Evolutionary conservation across 92 coral and sea anemone species (phyloP), one percentile per base, ranked within the genome.

Genomic region (Bergia puertoricense): DNA sequence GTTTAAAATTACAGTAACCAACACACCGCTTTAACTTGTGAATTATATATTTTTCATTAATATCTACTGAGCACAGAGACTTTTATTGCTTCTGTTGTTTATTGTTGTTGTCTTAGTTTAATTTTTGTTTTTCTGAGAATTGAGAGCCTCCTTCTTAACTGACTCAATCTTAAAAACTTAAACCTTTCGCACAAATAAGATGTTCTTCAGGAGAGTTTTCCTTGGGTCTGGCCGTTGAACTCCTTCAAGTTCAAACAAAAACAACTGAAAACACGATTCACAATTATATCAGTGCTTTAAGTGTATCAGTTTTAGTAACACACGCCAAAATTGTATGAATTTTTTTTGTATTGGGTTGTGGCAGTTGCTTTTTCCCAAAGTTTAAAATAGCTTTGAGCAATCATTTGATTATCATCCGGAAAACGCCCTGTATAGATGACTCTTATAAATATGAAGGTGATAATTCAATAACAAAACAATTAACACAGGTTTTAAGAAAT

Each of bases 381-480:
- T 5, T 56, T 56, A 73, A 73, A 73, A 73, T 73, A 73, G 77
- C 43, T 56, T 38, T 57, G 9, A 80, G 36, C 38, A 62, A 20
- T 62, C 38, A 37, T 11, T 54, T 39, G 43, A 80, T n/a, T 80
- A 30, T 39, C 85, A 56, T 80, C 85, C 85, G 85, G 85, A 80
- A 79, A 80, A 18, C 56, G 68, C 69, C 41, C 50, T 13, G 39
- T 54, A 46, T 80, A 73, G 44, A 73, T 73, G 43, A 71, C 41
- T 71, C 76, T 8, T 80, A 51, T 56, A 5, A 54, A 38, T 80
- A 51, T 56, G 2, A 54, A 38, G 85, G 85, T 57, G 85, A 1
- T 80, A 80, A 80, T 80, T 80, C 20, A 80, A 80, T 80, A 79
- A 80, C 81, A 73, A 80, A 80, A 80, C 69, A 80, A 39, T 80